A percentile compares a stretch with the other conserved stretches of the same genome.
Conservation (phyloP, 1,140 invertebrate species). For the Drosophila nigromelanica region DNA sequence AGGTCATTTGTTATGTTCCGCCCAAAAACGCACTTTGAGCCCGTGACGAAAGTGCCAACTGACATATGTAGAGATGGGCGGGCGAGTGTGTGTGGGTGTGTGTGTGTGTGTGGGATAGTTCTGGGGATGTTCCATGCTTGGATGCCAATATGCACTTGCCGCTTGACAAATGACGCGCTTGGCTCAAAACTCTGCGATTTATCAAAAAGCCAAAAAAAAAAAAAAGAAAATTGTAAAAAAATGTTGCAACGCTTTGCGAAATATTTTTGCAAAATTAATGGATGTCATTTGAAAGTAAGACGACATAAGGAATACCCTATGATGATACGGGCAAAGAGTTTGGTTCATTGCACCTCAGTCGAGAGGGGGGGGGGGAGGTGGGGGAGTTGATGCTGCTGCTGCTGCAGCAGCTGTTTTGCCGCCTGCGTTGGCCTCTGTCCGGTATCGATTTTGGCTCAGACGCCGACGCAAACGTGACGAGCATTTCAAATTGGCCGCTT, state of each 20-base stretch:
- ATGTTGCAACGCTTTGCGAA: conserved; percentile 54
- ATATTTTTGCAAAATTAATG: conserved; percentile 60
- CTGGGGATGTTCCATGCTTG: conserved; percentile 30
- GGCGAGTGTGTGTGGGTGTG: conserved; percentile 1
- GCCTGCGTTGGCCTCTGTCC: conserved; percentile 53
- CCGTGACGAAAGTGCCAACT: conserved; percentile 65
- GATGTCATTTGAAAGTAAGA: conserved; percentile 31
- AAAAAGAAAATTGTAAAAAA: conserved; percentile 66
- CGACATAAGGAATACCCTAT: conserved; percentile 1
- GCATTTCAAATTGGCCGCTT: conserved; percentile 54
- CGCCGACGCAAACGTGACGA: conserved; percentile 69
- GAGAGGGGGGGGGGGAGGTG: not conserved
- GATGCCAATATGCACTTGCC: conserved; percentile 42
- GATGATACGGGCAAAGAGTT: conserved; percentile 21
- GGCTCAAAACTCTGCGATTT: conserved; percentile 59
- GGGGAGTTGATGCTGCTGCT: not conserved
- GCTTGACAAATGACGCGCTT: conserved; percentile 69
- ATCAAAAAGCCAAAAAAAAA: conserved; percentile 70
- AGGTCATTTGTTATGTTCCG: conserved; percentile 73
- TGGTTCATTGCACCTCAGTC: conserved; percentile 58
- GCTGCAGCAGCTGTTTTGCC: conserved; percentile 37
- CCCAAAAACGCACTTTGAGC: conserved; percentile 28
- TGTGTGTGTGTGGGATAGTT: conserved; percentile 7
- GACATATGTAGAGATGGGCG: conserved; percentile 47
- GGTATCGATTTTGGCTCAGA: conserved; percentile 73